phyloP scores from a whole-genome alignment of 1,140 invertebrate genomes.

The Penaeus vannamei region DNA sequence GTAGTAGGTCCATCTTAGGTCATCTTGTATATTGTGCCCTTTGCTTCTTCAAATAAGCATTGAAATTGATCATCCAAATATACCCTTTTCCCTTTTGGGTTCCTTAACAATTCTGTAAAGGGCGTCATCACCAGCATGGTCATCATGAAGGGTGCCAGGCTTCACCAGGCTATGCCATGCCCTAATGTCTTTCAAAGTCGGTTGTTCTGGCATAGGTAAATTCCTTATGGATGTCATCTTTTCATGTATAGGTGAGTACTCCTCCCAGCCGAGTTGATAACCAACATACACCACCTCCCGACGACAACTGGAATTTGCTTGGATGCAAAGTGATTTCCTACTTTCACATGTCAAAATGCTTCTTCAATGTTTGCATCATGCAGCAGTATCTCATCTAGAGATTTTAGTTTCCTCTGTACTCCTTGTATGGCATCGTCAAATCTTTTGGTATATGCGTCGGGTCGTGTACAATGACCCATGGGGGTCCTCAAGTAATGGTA shows the following conservation, averaged over 20 bases:
- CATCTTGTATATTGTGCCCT: no score
- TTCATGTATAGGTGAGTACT: not conserved
- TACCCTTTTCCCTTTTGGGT: no score
- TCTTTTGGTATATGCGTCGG: slow-evolving; percentile 41
- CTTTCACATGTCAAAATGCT: not conserved
- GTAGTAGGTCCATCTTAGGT: not conserved
- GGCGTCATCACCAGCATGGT: no score
- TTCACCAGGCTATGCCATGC: not conserved
- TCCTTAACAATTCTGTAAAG: no score
- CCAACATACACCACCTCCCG: slow-evolving; percentile 3
- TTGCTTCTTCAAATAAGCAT: no score
- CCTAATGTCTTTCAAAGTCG: not conserved
- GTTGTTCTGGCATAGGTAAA: not conserved
- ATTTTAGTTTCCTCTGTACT: not conserved
- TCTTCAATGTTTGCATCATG: not conserved
- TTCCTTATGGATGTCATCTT: not conserved
- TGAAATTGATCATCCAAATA: no score
- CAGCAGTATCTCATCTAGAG: slow-evolving; percentile 11
- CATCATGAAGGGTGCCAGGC: no score
- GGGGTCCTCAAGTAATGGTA: slow-evolving; percentile 26
- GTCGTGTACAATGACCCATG: slow-evolving; percentile 37
- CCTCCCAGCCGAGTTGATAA: slow-evolving; percentile 18
- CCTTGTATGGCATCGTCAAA: slow-evolving; percentile 36
- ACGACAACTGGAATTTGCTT: slow-evolving; percentile 29
- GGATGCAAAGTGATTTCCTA: not conserved